phyloP scores from a whole-genome alignment of 2,888 invertebrate genomes.

The Hirtodrosophila cameraria region DNA sequence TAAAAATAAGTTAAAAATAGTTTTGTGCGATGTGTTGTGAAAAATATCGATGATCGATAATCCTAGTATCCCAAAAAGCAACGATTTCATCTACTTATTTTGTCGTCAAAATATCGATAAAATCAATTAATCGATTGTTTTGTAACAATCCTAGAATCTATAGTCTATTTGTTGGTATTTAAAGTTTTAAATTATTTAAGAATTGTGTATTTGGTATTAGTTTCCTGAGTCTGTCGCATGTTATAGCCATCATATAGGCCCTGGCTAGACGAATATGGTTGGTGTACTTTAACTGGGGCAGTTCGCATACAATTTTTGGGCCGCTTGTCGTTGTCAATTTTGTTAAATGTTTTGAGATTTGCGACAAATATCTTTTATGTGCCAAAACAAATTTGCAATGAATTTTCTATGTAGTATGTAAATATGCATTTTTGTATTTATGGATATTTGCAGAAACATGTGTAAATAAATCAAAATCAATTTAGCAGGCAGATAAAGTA shows the following conservation, averaged over 20 bases:
- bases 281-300: slow-evolving; percentile 57
- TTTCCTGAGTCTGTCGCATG: slow-evolving; percentile 4
- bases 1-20: too few relatives aligned
- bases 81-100: too few relatives aligned
- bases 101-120: too few relatives aligned
- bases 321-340: slow-evolving; percentile 72
- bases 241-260: not conserved
- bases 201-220: not conserved
- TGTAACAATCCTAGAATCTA: too few relatives aligned
- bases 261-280: not conserved
- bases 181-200: not conserved
- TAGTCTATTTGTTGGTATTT: not conserved
- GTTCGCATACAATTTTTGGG: slow-evolving; percentile 33
- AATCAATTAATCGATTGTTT: too few relatives aligned
- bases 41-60: too few relatives aligned
- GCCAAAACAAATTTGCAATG: slow-evolving; percentile 65
- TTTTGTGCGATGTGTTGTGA: too few relatives aligned
- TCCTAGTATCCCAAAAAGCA: too few relatives aligned
- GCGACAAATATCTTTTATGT: slow-evolving; percentile 59
- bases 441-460: slow-evolving; percentile 44
- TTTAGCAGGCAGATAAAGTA: slow-evolving; percentile 37
- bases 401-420: slow-evolving; percentile 37
- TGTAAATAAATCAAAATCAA: slow-evolving; percentile 60
- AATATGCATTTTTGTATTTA: slow-evolving; percentile 44
- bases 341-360: slow-evolving; percentile 73